Evolutionary conservation across 1,140 invertebrate species (phyloP), one percentile per base, ranked within the genome.

Genomic region (Aleiodes sp.): DNA sequence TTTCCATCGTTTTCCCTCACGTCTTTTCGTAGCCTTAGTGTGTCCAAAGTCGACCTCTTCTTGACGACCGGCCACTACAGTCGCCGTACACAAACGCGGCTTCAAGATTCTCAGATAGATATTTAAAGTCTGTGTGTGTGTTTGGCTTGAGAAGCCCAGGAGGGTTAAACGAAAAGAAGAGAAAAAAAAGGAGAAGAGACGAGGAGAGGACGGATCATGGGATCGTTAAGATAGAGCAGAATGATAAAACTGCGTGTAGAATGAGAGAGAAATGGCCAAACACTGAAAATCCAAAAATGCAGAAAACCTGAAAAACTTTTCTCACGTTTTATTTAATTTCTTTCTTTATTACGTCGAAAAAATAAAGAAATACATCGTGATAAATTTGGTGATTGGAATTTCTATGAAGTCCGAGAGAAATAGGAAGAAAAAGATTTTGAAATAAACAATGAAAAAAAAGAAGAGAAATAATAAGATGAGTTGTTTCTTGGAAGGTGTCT

Each of bases 201-300:
- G 65, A 57, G 61, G 10, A 26, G 61, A 57, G 59, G 67, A 69
- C 39, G 67, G 28, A 69, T 69, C 67, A n/a, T 69, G 59, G 67
- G 67, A 56, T 70, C 68, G 68, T 70, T 70, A 64, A 70, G 68
- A 69, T 69, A 70, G 68, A 70, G 31, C 61, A 64, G 68, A 43
- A 35, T 61, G 68, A 70, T 70, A 70, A 43, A 14, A 35, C 7
- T 19, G 37, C n/a, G n/a, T n/a, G n/a, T n/a, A n/a, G n/a, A n/a
- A n/a, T n/a, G n/a, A n/a, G n/a, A n/a, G n/a, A n/a, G n/a, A n/a
- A n/a, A n/a, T n/a, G n/a, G 56, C 46, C 46, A 35, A 64, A 61
- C 39, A 26, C 41, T 21, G 46, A 52, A 52, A 52, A 52, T 24
- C 46, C 46, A 52, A 52, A 52, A 52, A 24, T 52, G 19, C 21